These are phyloP conservation scores for Ramphastos sulfuratus DNA, from an alignment of 2,113 vertebrate genomes.

Conservation along the genomic window DNA sequence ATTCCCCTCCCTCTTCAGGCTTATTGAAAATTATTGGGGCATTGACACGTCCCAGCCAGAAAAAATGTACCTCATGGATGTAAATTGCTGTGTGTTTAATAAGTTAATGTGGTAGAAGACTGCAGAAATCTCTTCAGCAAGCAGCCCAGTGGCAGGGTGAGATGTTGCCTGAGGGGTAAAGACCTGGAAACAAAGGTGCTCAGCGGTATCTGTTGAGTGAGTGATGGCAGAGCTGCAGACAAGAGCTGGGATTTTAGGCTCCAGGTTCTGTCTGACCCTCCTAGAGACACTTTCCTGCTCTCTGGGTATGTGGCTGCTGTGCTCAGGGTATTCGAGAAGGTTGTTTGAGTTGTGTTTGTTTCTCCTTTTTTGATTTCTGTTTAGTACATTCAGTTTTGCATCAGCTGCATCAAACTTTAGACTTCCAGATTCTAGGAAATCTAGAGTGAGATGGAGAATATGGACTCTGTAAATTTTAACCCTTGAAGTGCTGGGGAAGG, in stretches of 20 bases:
- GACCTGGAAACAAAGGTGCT: background rate
- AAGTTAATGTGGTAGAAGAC: background rate
- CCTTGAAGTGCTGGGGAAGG: background rate
- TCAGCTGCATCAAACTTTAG: background rate
- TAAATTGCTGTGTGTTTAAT: background rate
- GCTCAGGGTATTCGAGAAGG: rapidly evolving
- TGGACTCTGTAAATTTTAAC: background rate
- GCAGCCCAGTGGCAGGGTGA: rapidly evolving
- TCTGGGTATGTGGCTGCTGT: background rate
- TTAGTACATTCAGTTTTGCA: background rate
- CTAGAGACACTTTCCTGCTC: rapidly evolving
- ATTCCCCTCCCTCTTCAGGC: background rate
- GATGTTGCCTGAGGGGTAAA: background rate
- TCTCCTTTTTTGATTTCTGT: background rate
- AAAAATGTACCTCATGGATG: background rate
- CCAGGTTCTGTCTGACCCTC: background rate
- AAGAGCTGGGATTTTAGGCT: rapidly evolving
- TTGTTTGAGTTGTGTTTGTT: background rate
- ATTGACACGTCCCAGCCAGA: background rate
- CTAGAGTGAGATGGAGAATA: background rate
- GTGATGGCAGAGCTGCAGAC: background rate
- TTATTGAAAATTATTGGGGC: background rate
- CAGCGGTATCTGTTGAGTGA: background rate
- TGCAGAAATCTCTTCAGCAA: background rate
- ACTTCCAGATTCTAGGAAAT: background rate